Evolutionary conservation across 2,888 invertebrate species (phyloP), one percentile per base, ranked within the genome.

Genomic region (Hipparchia sbordonii): DNA sequence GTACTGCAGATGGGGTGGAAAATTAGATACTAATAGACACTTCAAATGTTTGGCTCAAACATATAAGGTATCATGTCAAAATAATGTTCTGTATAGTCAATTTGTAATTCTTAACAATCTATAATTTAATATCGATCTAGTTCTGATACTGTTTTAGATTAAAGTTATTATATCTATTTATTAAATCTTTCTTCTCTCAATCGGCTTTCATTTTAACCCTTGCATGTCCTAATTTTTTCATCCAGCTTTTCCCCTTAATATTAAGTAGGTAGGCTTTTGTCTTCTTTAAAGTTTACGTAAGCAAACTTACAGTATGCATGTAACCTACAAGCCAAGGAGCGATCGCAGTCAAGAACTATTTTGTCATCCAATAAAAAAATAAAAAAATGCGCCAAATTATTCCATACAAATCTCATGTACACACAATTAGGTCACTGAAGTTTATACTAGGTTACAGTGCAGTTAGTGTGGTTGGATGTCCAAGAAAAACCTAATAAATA

Each of bases 141-240:
- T 85, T 89, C 90, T 85, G 86, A 87, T 88, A 88, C 84, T 89
- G 91, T 91, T 92, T 88, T 88, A 92, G 89, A 91, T 85, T 89
- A 88, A 89, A 90, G 86, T 85, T 85, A 89, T 90, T 89, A 88
- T 89, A 91, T 89, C 90, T 92, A 93, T 92, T 92, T 93, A 93
- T 92, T 93, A 93, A 93, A 93, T 89, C 89, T 91, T 91, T 92
- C 92, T 92, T 92, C 92, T 93, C 93, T 92, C 89, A 82, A 78
- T 74, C 74, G 80, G 77, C 72, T 85, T 89, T 91, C 88, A 81
- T 89, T 89, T 61, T 48, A 33, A 62, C 60, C n/a, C 13, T 57
- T 67, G 46, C 9, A 39, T 45, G 45, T 10, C n/a, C 62, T 46
- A 13, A 13, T 61, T 45, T 12, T 45, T 39, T 8, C 8, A 46